phyloP scores from a whole-genome alignment of 2,888 invertebrate genomes.

The Rhingia campestris region DNA sequence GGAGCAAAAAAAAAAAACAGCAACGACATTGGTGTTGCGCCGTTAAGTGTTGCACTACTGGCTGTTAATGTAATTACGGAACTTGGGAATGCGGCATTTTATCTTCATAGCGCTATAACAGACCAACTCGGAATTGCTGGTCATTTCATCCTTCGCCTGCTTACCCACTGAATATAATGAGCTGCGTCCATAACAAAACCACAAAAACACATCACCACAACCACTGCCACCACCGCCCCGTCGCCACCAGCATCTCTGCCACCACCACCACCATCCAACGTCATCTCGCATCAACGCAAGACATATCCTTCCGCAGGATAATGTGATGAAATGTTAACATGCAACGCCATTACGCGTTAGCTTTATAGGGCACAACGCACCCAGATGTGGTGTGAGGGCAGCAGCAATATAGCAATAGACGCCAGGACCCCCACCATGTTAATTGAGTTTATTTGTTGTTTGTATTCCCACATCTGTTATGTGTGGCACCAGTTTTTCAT shows the following conservation, averaged over 20 bases:
- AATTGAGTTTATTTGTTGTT: constrained; percentile 21
- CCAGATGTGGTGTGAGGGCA: neutral
- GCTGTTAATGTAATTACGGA: constrained; percentile 33
- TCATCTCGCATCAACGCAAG: constrained; percentile 12
- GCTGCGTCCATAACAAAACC: constrained; percentile 36
- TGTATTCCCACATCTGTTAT: neutral
- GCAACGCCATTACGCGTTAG: constrained; percentile 23
- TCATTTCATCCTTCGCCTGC: constrained; percentile 15
- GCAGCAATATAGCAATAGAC: neutral
- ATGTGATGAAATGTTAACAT: constrained; percentile 48
- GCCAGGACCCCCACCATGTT: neutral
- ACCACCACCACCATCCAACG: neutral
- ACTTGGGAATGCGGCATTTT: constrained; percentile 36
- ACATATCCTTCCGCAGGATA: constrained; percentile 23
- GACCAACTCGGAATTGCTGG: constrained; percentile 3
- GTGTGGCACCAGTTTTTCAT: neutral
- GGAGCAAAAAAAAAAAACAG: neutral
- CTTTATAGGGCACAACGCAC: constrained; percentile 13
- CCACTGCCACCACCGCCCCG: neutral
- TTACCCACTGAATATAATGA: constrained; percentile 35
- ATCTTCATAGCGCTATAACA: constrained; percentile 5
- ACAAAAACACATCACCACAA: constrained; percentile 10
- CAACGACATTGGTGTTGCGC: neutral
- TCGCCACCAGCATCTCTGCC: neutral
- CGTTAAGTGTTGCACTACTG: constrained; percentile 27